Evolutionary conservation across 2,888 invertebrate genomes (phyloP), one percentile per base, ranked within the genome.

Genomic region (Kryphioiulus occultus): DNA sequence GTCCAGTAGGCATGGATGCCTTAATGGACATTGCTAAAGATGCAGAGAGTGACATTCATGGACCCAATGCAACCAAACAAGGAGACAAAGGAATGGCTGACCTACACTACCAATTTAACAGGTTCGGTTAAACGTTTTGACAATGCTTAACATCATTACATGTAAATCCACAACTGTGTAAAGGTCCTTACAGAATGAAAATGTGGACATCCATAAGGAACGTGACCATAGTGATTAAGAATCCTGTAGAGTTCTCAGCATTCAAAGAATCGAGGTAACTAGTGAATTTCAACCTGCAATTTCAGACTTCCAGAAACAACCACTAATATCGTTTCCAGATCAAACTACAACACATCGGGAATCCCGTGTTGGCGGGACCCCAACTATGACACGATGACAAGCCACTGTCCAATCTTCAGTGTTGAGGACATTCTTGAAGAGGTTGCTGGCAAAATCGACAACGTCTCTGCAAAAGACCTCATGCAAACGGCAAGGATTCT

Each of bases 231-330:
- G 68, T 68, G 26, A 26, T 68, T 7, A 68, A 68, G 26, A 68
- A 68, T 12, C 68, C 68, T 68, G 68, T 68, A 3, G 68, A 10
- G 68, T 68, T 68, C 68, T 26, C 12, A 26, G 68, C 9, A 2
- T 68, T 68, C 68, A 26, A 68, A 68, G 68, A 68, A 68, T 68
- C 68, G 68, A 68, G 68, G 68, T 68, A 26, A 44, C 44, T 26
- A 12, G 53, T 19, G 1, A 1, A 0, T 53, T 1, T 53, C n/a
- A 12, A n/a, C 3, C 3, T 53, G 19, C 19, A n/a, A 7, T 47
- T 47, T 3, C 4, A 47, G 17, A 10, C 17, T 47, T 3, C 42
- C 42, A 42, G 10, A 47, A 47, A 53, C n/a, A 4, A 53, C 3
- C 53, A 44, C 12, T 10, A 9, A 44, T 47, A 15, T 53, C n/a